Conservation (phyloP, 2,888 invertebrate species). For the Megalurothrips usitatus region DNA sequence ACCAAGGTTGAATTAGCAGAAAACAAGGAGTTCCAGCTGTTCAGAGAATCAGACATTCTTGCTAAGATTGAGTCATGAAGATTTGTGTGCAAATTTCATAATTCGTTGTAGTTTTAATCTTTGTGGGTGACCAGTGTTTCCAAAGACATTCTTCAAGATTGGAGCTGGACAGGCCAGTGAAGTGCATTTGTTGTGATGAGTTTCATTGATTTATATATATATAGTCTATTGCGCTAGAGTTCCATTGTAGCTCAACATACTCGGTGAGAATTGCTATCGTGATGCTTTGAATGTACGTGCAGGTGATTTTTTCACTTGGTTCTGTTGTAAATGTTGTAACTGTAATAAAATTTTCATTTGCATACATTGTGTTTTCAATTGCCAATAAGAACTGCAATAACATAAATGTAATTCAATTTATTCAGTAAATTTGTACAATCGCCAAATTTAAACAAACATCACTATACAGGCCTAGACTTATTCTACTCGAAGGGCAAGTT, state of each 20-base stretch:
- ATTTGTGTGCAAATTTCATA: neutral
- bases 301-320: neutral
- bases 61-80: conserved; percentile 69
- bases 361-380: too few species aligned
- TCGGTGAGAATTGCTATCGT: neutral
- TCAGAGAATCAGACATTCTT: conserved; percentile 92
- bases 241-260: neutral
- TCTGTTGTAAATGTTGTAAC: neutral
- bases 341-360: conserved; percentile 1
- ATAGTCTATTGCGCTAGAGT: neutral
- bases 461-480: neutral
- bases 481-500: neutral
- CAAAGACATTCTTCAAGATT: neutral
- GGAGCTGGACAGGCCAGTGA: neutral
- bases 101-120: conserved; percentile 8
- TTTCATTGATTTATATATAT: neutral
- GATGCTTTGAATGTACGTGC: neutral
- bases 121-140: conserved; percentile 3
- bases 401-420: too few species aligned
- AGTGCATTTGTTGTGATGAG: conserved; percentile 14
- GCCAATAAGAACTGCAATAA: too few species aligned
- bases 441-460: too few species aligned
- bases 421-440: too few species aligned
- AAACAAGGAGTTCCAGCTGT: conserved; percentile 88
- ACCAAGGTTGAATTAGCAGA: conserved; percentile 87